Base-by-base conservation (phyloP, 2,888 invertebrate genomes). In the Zhengitettix transpicula region DNA sequence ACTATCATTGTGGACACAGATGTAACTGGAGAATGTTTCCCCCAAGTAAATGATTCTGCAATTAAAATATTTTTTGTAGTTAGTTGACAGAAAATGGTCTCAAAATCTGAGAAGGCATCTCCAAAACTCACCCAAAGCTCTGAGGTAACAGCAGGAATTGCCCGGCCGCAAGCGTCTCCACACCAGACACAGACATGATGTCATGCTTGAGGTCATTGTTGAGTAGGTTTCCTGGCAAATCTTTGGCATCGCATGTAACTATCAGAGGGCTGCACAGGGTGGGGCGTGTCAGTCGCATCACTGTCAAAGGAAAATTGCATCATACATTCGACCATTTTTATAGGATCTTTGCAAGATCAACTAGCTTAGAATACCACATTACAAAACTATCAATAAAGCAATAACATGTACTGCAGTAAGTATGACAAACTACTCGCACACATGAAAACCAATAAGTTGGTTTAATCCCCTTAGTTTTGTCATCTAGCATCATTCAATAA, bases 1-100 rank as follows among this genome's bases (percentile, higher is more conserved):
- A 55, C 94, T 93, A 73, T 96, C 94, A 77, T 98, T 98, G 70
- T 96, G 94, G 59, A 98, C 91, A 75, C 94, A 95, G 62, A 99
- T 87, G 71, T 96, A 97, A 72, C 97, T 95, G 1, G 97, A 91
- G 76, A 99, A 98, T 14, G 95, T 97, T 79, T 99, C 98, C 16
- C 96, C 99, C 55, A 99, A 78, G 73, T 97, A 98, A 67, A 99
- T 96, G 71, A 94, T 97, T 9, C 85, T 84, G 62, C 51, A 56
- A 72, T 91, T 94, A 47, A 47, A 47, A 47, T 14, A 3, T 5
- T 28, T 28, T 28, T 28, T 2, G 7, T 7, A 28, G 28, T 28
- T 28, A 28, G 28, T 28, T 28, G 28, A 5, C 28, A 28, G 28
- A 28, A 28, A 28, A 28, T 7, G 2, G 28, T 28, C 12, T 47